Base-by-base conservation (phyloP, 2,797 vertebrate genomes). In the Epinephelus awoara region DNA sequence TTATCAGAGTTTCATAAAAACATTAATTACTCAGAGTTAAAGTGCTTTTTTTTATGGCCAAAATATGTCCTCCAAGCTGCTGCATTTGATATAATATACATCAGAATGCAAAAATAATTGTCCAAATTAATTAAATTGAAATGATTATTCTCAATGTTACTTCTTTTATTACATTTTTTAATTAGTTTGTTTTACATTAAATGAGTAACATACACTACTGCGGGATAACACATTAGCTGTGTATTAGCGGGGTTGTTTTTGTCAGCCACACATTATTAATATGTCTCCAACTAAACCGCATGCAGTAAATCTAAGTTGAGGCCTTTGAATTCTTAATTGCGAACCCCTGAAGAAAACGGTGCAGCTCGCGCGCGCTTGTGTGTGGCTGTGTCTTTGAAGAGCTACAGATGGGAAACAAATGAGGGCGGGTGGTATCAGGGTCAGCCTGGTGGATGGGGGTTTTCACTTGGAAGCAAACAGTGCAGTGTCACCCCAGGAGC, bases 311-410 rank as follows among this genome's bases (percentile, higher is more conserved):
- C 80, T 72, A 78, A 79, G 75, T 77, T 70, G 78, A 71, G 75
- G 79, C 62, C 76, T 89, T 85, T 89, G 72, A 83, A 90, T 86
- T 79, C 46, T 80, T 90, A 87, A 88, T 89, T 88, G 75, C 49
- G 2, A 88, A 82, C 47, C 80, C 68, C 82, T 54, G 57, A 85
- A 86, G 69, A 79, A 79, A 85, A 85, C 51, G 67, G 38, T 75
- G 77, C 2, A 54, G 77, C 55, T 15, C 1, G 34, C 38, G 21
- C 70, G 58, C 70, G 58, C 69, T n/a, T n/a, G 46, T 59, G 55
- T 66, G 62, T n/a, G 65, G 71, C 25, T 21, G 5, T 23, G 52
- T 87, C 80, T 93, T 90, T 91, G 85, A 89, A 88, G 86, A 89
- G 78, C 80, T 77, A 74, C 86, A 88, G 83, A 88, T 82, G 75